Evolutionary conservation across 2,113 vertebrate species (phyloP).

Genomic region (Phaethon lepturus): DNA sequence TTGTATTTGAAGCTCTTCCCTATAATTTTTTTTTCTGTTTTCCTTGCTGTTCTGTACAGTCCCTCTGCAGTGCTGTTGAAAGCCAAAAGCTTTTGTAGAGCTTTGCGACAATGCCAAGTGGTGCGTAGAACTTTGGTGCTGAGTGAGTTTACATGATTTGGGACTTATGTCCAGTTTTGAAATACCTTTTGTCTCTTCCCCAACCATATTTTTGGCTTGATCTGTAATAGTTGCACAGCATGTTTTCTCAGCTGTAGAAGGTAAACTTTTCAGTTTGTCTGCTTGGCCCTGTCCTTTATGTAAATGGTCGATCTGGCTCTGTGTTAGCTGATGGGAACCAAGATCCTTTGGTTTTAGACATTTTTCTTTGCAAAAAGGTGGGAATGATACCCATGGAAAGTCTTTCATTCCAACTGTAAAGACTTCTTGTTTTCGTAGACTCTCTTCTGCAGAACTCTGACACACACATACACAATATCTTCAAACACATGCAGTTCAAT

Average conservation of each 20-base stretch:
- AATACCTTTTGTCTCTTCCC: background rate
- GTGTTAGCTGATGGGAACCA: background rate
- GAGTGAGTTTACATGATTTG: accelerated
- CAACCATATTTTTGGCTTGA: background rate
- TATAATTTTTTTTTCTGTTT: accelerated
- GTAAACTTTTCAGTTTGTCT: background rate
- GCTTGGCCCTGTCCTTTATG: background rate
- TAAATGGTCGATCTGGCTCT: background rate
- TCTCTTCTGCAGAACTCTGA: conserved; percentile 9
- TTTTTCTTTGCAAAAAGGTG: conserved; percentile 5
- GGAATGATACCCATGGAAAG: conserved; percentile 53
- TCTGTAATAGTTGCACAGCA: background rate
- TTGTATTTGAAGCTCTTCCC: background rate
- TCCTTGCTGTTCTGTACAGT: background rate
- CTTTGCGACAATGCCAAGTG: accelerated
- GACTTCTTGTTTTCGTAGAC: background rate
- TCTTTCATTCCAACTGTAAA: conserved; percentile 24
- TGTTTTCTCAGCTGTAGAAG: background rate
- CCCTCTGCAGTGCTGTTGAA: background rate
- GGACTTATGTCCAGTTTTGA: background rate
- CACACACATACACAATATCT: background rate
- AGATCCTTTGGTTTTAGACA: background rate
- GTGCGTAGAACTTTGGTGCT: background rate
- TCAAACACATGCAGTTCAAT: background rate
- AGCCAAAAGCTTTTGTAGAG: background rate